Percentiles rank a stretch among this genome's conserved stretches.
phyloP scores from a whole-genome alignment of 2,797 vertebrate genomes.

The Percopsis omiscomaycus region DNA sequence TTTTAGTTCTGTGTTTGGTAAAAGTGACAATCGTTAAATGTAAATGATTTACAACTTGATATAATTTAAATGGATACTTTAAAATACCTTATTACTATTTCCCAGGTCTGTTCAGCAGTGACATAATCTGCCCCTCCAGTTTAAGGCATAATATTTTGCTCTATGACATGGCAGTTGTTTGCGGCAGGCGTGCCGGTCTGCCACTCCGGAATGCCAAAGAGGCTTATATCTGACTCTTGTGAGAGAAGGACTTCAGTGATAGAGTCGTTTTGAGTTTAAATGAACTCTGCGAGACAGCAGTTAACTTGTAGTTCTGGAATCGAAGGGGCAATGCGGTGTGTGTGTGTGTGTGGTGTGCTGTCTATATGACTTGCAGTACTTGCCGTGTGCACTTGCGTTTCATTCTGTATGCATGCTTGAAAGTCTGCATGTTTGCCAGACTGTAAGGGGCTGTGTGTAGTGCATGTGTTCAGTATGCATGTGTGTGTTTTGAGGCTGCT shows the following conservation, averaged over 20 bases:
- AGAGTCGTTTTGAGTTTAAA: constrained; percentile 35
- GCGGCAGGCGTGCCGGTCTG: constrained; percentile 13
- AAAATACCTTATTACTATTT: too few relatives aligned
- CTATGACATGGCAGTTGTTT: neutral
- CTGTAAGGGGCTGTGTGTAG: constrained; percentile 1
- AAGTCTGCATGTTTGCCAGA: constrained; percentile 6
- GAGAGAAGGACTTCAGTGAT: constrained; percentile 35
- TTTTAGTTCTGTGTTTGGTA: constrained; percentile 37
- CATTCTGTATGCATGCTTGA: constrained; percentile 12
- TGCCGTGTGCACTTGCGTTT: neutral
- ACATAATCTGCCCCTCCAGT: too few relatives aligned
- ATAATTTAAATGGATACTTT: constrained; percentile 41
- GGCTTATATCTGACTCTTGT: constrained; percentile 15
- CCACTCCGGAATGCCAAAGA: constrained; percentile 27
- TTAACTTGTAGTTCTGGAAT: constrained; percentile 32
- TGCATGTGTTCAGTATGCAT: constrained; percentile 5
- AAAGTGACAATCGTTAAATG: too few relatives aligned
- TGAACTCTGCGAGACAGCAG: constrained; percentile 12
- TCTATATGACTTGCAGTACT: neutral
- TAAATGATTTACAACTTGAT: too few relatives aligned
- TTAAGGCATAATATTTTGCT: neutral
- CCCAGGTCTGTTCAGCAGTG: too few relatives aligned
- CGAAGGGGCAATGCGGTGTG: neutral
- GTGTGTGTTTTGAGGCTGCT: constrained; percentile 36
- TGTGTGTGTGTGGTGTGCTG: neutral